Percentiles rank a stretch among this genome's conserved stretches.
Conservation (phyloP, 2,888 invertebrate species). For the Alloplasta piceator region DNA sequence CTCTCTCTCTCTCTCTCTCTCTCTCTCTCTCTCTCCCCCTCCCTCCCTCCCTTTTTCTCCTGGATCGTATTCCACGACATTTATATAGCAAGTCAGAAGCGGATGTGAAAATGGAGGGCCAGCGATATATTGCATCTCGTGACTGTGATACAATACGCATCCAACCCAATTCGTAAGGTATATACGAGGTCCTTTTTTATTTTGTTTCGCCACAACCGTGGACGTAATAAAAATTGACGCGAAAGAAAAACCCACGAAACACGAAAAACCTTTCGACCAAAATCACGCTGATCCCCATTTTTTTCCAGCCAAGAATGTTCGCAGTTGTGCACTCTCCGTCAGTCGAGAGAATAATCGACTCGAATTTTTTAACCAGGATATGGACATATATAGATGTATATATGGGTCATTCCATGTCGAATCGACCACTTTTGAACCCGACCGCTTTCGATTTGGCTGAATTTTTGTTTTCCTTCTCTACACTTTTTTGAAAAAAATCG, state of each 20-base stretch:
- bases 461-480: too few species aligned
- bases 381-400: too few species aligned
- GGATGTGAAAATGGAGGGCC: slow-evolving; percentile 32
- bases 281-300: not conserved
- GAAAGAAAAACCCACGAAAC: slow-evolving; percentile 55
- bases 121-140: slow-evolving; percentile 37
- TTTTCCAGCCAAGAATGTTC: not conserved
- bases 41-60: too few species aligned
- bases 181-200: not conserved
- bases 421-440: too few species aligned
- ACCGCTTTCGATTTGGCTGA: too few species aligned
- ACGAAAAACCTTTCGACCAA: slow-evolving; percentile 64
- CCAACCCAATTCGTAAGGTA: not conserved
- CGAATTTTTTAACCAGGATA: too few species aligned
- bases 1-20: too few species aligned
- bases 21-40: too few species aligned
- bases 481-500: too few species aligned
- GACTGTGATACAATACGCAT: slow-evolving; percentile 24
- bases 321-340: too few species aligned
- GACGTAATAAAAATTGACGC: slow-evolving; percentile 28
- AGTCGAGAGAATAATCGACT: too few species aligned
- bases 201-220: not conserved
- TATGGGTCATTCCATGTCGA: too few species aligned
- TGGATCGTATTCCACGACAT: not conserved
- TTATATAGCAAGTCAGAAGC: slow-evolving; percentile 7